Evolutionary conservation across 2,888 invertebrate species (phyloP).

Genomic region (Thyatira batis): DNA sequence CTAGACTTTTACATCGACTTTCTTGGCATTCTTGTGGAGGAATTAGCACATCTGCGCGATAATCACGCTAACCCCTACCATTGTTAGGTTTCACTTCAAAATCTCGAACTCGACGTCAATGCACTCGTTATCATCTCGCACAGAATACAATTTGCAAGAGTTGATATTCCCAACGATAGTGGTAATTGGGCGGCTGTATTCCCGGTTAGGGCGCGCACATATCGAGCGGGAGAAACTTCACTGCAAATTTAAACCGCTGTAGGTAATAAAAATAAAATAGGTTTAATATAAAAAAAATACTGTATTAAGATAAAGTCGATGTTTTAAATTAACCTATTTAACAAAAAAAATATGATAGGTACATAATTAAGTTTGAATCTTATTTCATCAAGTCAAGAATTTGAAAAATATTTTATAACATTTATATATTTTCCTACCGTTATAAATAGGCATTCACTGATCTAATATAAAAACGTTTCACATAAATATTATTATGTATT

Average conservation of each 20-base stretch:
- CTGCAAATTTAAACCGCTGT: conserved; percentile 9
- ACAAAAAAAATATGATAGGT: too few relatives aligned
- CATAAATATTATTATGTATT: neutral
- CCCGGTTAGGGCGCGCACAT: conserved; percentile 10
- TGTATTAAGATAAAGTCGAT: too few relatives aligned
- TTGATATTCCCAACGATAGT: conserved; percentile 75
- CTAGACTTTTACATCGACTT: conserved; percentile 25
- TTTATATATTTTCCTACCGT: too few relatives aligned
- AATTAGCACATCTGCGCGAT: conserved; percentile 7
- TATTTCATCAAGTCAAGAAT: too few relatives aligned
- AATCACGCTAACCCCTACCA: conserved; percentile 23
- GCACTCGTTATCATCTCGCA: conserved; percentile 55
- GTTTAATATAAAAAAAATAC: too few relatives aligned
- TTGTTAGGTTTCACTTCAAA: conserved; percentile 50
- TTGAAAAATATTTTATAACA: too few relatives aligned
- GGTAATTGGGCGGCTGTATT: conserved; percentile 63
- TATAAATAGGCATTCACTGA: neutral
- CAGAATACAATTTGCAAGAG: conserved; percentile 62
- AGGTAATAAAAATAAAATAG: neutral
- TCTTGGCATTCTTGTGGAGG: conserved; percentile 27
- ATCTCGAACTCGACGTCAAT: conserved; percentile 49
- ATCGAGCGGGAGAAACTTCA: conserved; percentile 10
- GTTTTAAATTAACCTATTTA: too few relatives aligned
- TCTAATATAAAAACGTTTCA: neutral
- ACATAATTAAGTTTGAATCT: too few relatives aligned